Conservation (phyloP, 2,888 invertebrate genomes). For the Sisyra nigra region DNA sequence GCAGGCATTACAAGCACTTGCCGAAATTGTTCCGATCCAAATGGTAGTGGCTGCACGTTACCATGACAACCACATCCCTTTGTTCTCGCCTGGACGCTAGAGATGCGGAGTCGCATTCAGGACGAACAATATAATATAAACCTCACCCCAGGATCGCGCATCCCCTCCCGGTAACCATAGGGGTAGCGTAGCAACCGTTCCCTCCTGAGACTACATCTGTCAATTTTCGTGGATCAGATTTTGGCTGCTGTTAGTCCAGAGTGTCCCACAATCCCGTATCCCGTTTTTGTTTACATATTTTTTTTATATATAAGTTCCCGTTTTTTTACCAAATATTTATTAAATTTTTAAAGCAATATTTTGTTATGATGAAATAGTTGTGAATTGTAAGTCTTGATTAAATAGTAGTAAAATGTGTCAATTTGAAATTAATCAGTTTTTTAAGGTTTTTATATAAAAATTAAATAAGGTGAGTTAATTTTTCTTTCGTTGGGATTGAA, state of each 20-base stretch:
- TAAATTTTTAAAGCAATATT: not conserved
- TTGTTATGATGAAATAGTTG: too few species aligned
- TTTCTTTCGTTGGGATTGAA: constrained; percentile 7
- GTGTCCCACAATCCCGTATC: constrained; percentile 10
- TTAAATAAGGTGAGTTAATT: too few species aligned
- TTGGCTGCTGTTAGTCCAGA: constrained; percentile 15
- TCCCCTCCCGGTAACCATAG: not conserved
- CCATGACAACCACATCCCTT: constrained; percentile 26
- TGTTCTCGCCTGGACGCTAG: constrained; percentile 20
- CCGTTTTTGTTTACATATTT: not conserved
- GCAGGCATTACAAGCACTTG: not conserved
- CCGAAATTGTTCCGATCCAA: not conserved
- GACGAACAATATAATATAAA: constrained; percentile 5
- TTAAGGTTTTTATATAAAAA: too few species aligned
- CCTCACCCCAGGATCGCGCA: not conserved
- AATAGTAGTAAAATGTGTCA: too few species aligned
- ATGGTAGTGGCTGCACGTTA: constrained; percentile 15
- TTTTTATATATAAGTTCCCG: not conserved
- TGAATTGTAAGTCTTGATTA: too few species aligned
- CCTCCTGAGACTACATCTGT: constrained; percentile 29
- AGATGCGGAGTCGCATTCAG: not conserved
- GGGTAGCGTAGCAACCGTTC: constrained; percentile 4
- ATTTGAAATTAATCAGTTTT: too few species aligned
- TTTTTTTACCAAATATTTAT: not conserved
- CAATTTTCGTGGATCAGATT: constrained; percentile 21